Conservation (phyloP, 2,797 vertebrate species). For the Jordanella pulchra region DNA sequence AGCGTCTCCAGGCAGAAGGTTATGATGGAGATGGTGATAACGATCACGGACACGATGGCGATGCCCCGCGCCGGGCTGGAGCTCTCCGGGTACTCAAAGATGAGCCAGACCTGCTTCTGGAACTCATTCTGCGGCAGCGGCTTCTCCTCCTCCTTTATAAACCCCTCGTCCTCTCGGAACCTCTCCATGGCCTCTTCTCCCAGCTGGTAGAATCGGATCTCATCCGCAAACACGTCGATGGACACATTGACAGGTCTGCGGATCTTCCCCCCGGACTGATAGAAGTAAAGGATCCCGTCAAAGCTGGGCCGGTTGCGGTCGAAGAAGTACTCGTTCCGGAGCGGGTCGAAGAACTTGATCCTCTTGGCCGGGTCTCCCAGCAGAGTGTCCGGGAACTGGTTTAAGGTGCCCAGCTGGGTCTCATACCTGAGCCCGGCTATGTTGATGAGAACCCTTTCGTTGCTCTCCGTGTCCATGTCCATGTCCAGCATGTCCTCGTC, state of each 20-base stretch:
- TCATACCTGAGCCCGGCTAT: conserved; percentile 92
- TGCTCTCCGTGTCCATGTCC: conserved; percentile 78
- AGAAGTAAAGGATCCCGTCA: conserved; percentile 94
- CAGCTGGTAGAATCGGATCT: conserved; percentile 95
- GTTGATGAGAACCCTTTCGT: conserved; percentile 92
- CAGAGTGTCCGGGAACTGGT: conserved; percentile 92
- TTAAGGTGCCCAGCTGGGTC: conserved; percentile 92
- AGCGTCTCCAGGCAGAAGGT: conserved; percentile 97
- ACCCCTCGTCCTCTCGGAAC: conserved; percentile 95
- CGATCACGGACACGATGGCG: conserved; percentile 94
- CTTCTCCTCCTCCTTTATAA: conserved; percentile 91
- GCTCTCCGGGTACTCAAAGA: conserved; percentile 96
- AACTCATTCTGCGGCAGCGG: conserved; percentile 90
- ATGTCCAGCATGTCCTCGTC: conserved; percentile 80
- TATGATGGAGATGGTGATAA: conserved; percentile 97
- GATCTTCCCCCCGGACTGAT: conserved; percentile 94
- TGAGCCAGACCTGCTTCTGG: conserved; percentile 98
- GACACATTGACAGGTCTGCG: conserved; percentile 93
- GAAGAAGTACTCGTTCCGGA: conserved; percentile 97
- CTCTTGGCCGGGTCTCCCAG: conserved; percentile 91
- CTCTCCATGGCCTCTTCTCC: conserved; percentile 93
- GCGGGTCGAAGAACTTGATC: conserved; percentile 94
- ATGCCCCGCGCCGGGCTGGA: conserved; percentile 91
- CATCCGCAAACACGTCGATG: conserved; percentile 92
- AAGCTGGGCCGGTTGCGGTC: conserved; percentile 96